Evolutionary conservation across 1,140 invertebrate genomes (phyloP), one percentile per base, ranked within the genome.

Genomic region (Anastrepha obliqua): DNA sequence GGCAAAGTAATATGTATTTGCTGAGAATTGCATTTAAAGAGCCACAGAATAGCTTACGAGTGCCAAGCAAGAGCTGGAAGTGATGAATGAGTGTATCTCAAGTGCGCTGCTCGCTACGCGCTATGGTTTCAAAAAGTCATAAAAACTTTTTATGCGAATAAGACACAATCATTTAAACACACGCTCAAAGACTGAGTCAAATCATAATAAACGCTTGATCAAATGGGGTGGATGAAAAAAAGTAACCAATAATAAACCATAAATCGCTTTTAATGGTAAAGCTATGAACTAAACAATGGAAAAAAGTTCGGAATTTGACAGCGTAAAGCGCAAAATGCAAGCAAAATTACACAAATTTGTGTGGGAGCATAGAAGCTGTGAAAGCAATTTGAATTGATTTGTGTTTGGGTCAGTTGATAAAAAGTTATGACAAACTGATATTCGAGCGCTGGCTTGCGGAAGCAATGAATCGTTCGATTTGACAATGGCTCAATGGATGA

Each of bases 181-280:
- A 13, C 67, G 11, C 67, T 17, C 51, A 55, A 44, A 74, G 44
- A 74, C 42, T 47, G 39, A 47, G 9, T 44, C 67, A 74, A 74
- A 74, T 74, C 67, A 74, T 74, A 74, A 74, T 44, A 74, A 74
- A 44, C 42, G 67, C 15, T 17, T 55, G 44, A 15, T 13, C 17
- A 39, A 47, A 74, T 44, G 17, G 67, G 67, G 42, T 47, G 6
- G n/a, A n/a, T 47, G 20, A 7, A 55, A 67, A 74, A 42, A 9
- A 11, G 3, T 13, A 74, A 74, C 42, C 67, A 74, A 74, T 74
- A 74, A 47, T 74, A 74, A 74, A 74, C 67, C 67, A 74, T 74
- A 74, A 74, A 74, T 74, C 67, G 67, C 39, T 74, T 74, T 74
- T 74, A 74, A 74, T 74, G 17, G 67, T 39, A 74, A 74, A 74